These are phyloP conservation scores for Hirudinaria manillensis DNA, from an alignment of 2,888 invertebrate genomes.

Conservation along the genomic window DNA sequence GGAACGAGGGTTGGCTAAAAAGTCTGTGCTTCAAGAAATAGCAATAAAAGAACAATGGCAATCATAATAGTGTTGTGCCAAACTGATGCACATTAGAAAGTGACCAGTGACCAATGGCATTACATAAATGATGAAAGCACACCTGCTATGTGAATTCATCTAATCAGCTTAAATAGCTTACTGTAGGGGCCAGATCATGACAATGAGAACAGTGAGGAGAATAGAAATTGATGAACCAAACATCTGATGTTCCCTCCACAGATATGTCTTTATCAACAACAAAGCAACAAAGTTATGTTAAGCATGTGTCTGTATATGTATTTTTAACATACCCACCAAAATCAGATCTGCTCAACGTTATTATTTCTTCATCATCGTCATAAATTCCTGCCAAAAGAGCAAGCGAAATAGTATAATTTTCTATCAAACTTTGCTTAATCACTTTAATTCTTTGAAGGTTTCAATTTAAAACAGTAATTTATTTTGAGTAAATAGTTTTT, in stretches of 20 bases:
- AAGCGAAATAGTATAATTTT: no score
- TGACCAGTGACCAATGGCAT: no score
- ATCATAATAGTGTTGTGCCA: no score
- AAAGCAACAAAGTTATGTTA: not conserved
- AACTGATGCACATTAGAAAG: no score
- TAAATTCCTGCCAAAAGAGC: conserved; percentile 61
- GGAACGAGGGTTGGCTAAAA: no score
- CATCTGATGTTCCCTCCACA: conserved; percentile 62
- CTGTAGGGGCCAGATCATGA: conserved; percentile 70
- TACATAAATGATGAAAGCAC: no score
- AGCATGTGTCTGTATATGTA: not conserved
- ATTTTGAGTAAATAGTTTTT: not conserved
- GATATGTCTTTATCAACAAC: conserved; percentile 52
- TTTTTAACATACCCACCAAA: conserved; percentile 77
- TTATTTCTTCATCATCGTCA: conserved; percentile 74
- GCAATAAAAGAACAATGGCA: no score
- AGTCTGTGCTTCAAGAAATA: no score
- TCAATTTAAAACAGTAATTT: conserved; percentile 31
- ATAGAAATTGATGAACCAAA: conserved; percentile 82
- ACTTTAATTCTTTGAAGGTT: no score
- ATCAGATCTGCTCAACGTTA: conserved; percentile 68
- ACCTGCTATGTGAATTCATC: no score
- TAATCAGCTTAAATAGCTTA: no score
- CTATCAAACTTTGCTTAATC: no score
- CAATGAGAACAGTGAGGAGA: conserved; percentile 80